A percentile compares a stretch with the other conserved stretches of the same genome.
These are phyloP conservation scores for Sylvia borin DNA, from an alignment of 2,797 vertebrate genomes.

Conservation along the genomic window DNA sequence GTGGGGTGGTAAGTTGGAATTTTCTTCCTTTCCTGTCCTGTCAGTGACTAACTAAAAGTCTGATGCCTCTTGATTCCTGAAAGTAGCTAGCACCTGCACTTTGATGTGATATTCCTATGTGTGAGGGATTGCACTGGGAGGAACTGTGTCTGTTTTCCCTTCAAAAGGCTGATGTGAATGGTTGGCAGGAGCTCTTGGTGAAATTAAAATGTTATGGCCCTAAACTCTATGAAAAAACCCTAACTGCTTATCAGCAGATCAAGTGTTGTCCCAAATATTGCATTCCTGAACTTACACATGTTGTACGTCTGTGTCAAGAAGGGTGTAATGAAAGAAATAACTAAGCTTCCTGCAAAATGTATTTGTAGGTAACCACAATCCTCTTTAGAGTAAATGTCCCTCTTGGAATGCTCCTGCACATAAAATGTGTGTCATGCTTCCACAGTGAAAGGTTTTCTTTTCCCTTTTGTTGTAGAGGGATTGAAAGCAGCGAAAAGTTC, in stretches of 20 bases:
- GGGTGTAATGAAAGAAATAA: background rate
- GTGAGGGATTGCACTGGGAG: background rate
- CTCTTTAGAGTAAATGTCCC: background rate
- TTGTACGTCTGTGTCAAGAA: background rate
- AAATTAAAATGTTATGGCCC: background rate
- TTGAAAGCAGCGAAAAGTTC: background rate
- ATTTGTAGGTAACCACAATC: background rate
- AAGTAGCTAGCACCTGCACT: background rate
- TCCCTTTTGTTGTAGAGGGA: background rate
- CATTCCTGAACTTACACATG: background rate
- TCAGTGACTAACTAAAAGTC: background rate
- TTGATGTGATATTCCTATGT: background rate
- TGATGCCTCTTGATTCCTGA: background rate
- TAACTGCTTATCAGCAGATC: background rate
- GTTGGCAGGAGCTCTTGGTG: background rate
- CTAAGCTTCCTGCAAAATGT: background rate
- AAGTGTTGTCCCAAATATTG: background rate
- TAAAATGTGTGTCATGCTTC: background rate
- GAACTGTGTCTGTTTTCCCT: background rate
- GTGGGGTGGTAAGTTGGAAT: conserved; percentile 90
- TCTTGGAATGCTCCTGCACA: background rate
- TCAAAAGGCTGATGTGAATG: background rate
- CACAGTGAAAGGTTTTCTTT: background rate
- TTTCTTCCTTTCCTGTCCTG: background rate
- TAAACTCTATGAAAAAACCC: background rate